phyloP scores from a whole-genome alignment of 2,797 vertebrate species.

The Melanogrammus aeglefinus region DNA sequence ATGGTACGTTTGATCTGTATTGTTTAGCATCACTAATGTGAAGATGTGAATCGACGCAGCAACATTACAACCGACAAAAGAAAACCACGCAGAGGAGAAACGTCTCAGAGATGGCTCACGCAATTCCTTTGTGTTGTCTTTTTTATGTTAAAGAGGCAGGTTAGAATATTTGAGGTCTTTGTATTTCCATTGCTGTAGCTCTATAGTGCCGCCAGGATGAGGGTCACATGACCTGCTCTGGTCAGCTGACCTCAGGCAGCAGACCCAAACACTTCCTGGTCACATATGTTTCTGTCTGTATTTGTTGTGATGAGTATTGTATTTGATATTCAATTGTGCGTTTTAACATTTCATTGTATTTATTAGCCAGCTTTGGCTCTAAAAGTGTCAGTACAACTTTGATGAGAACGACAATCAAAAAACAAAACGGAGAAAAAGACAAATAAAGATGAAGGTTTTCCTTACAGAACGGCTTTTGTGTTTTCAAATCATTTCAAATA shows the following conservation, averaged over 20 bases:
- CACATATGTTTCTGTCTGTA: constrained; percentile 69
- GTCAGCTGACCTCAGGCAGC: constrained; percentile 74
- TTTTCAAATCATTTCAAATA: constrained; percentile 8
- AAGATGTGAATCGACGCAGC: constrained; percentile 86
- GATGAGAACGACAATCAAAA: constrained; percentile 91
- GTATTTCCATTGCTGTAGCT: constrained; percentile 81
- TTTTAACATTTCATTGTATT: constrained; percentile 91
- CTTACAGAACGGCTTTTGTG: constrained; percentile 22
- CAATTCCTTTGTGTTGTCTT: constrained; percentile 78
- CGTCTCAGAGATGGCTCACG: constrained; percentile 81
- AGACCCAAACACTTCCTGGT: constrained; percentile 69
- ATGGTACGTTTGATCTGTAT: constrained; percentile 77
- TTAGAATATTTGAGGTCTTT: constrained; percentile 86
- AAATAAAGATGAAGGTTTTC: constrained; percentile 50
- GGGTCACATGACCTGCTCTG: constrained; percentile 60
- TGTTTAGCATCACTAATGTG: constrained; percentile 98
- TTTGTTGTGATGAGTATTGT: constrained; percentile 79
- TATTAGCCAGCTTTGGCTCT: constrained; percentile 96
- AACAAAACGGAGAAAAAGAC: constrained; percentile 67
- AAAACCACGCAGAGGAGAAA: constrained; percentile 83
- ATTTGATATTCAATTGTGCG: constrained; percentile 87
- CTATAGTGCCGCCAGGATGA: constrained; percentile 77
- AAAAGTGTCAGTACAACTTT: constrained; percentile 88
- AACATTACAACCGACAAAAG: constrained; percentile 85
- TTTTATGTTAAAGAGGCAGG: constrained; percentile 77